phyloP scores from a whole-genome alignment of 2,797 vertebrate species.

The Halcyon leucocephala region DNA sequence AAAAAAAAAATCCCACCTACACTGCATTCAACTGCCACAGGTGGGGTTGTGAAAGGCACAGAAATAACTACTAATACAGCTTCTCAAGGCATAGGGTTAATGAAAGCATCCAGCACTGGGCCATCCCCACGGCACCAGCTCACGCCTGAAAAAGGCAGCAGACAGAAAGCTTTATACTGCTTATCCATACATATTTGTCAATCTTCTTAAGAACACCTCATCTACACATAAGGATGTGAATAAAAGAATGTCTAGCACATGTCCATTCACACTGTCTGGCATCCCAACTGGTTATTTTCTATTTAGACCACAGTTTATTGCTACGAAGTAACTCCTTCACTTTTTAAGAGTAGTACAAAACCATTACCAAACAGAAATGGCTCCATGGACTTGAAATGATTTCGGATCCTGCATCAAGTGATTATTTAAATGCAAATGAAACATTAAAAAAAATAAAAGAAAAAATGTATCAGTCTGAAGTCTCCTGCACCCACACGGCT shows the following conservation, averaged over 20 bases:
- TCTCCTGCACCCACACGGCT: background rate
- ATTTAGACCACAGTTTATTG: background rate
- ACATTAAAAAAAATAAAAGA: background rate
- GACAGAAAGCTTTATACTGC: background rate
- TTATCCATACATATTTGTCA: too few species aligned
- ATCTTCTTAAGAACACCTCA: background rate
- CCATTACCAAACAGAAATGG: background rate
- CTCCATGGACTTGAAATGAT: background rate
- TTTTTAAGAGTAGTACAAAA: background rate
- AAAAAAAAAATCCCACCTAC: background rate
- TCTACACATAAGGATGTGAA: background rate
- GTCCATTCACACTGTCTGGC: background rate
- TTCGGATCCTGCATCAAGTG: fast-evolving
- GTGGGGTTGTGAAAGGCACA: background rate
- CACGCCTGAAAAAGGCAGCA: fast-evolving
- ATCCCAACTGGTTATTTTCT: background rate
- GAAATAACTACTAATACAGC: background rate
- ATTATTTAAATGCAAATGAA: background rate
- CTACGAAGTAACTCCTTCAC: background rate
- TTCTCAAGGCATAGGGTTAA: background rate
- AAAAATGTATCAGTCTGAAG: background rate
- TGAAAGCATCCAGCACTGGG: background rate
- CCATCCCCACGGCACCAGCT: background rate
- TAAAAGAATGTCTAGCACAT: background rate
- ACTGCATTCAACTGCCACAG: background rate